Evolutionary conservation across 2,888 invertebrate species (phyloP).

Genomic region (Aspidiotus rigidus): DNA sequence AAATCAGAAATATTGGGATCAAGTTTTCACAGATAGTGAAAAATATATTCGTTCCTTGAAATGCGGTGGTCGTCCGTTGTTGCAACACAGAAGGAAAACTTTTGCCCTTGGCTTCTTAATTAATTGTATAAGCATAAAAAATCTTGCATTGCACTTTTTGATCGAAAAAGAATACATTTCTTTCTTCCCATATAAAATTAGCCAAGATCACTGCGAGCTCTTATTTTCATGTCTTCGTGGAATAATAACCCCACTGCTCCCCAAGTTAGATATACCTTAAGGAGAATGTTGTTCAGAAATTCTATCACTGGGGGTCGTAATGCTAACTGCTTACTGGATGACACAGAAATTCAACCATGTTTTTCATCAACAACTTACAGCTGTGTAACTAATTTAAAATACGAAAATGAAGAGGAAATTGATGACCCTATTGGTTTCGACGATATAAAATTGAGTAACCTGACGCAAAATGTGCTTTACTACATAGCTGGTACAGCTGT

Average conservation of each 20-base stretch:
- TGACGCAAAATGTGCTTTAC: background rate
- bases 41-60: background rate
- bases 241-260: conserved; percentile 28
- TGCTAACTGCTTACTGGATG: too few species aligned
- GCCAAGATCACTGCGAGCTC: conserved; percentile 23
- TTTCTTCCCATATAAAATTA: conserved; percentile 16
- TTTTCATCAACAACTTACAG: conserved; percentile 2
- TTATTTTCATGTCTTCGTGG: conserved; percentile 28
- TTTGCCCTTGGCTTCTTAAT: conserved; percentile 36
- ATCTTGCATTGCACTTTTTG: conserved; percentile 34
- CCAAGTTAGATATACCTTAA: too few species aligned
- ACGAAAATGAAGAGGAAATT: background rate
- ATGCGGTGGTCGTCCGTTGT: background rate
- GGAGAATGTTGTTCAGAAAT: too few species aligned
- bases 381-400: conserved; percentile 1
- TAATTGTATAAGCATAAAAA: conserved; percentile 34
- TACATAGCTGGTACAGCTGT: too few species aligned
- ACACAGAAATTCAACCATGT: too few species aligned
- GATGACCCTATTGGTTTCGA: background rate
- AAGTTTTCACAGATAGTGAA: background rate
- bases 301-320: too few species aligned
- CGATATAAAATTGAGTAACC: background rate
- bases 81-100: conserved; percentile 33
- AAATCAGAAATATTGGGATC: too few species aligned
- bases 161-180: conserved; percentile 1